Base-by-base conservation (phyloP, 2,113 vertebrate genomes). In the Lagopus muta region DNA sequence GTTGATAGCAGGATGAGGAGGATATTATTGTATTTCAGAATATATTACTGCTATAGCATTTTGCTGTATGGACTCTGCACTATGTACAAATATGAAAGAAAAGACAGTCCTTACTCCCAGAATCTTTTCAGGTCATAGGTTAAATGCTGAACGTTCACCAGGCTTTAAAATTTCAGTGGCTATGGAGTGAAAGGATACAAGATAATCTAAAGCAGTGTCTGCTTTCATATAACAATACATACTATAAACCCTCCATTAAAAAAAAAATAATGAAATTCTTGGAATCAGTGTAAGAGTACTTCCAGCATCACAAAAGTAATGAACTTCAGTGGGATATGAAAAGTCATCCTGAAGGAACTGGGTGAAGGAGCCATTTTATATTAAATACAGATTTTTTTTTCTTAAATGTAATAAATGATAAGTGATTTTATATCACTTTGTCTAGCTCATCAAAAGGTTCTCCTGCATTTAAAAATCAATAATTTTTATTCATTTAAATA, bases 271-370 rank as follows among this genome's bases (percentile, higher is more conserved):
- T 14, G 8, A 54, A 7, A n/a, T 4, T 66, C 1, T n/a, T 48
- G 15, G 36, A 66, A 62, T 81, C 50, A 32, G 3, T 58, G 16
- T 50, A 20, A 50, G 67, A 50, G 15, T 36, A 27, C 47, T 70
- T 22, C 40, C 70, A 58, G 34, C 38, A 64, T 80, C 82, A 34
- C 4, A 61, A 64, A 67, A 19, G 45, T 36, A 50, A 36, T 5
- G 0, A 74, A n/a, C 11, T 87, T 81, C 16, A 0, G 0, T 28
- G 24, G 10, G 74, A 15, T 16, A 66, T 45, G 25, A 77, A 77
- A 54, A 61, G 19, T 30, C 32, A 36, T 30, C 4, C 62, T 82
- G 12, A 54, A 65, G 24, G 9, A 94, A 72, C 14, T 30, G 5
- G 14, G 16, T 40, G 28, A 69, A 73, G 43, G 36, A 88, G 2